Percentiles rank a stretch among this genome's conserved stretches.
These are phyloP conservation scores for Aradus depressus DNA, from an alignment of 2,888 invertebrate genomes.

Conservation along the genomic window DNA sequence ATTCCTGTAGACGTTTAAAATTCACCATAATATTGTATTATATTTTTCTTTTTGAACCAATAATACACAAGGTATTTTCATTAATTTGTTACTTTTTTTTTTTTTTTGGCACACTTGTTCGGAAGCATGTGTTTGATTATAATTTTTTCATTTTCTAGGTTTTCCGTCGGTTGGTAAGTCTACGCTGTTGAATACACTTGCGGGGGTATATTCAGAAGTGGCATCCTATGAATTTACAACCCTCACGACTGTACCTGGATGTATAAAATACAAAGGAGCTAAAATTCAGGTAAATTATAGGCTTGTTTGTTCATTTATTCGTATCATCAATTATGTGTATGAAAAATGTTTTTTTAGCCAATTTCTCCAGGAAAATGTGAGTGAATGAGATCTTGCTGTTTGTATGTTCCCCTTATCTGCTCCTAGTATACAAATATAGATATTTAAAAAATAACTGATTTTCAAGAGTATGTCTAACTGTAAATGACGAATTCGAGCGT, in stretches of 20 bases:
- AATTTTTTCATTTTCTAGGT: conserved; percentile 41
- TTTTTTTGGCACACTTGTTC: not conserved
- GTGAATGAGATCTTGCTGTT: too few species aligned
- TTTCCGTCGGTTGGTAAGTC: conserved; percentile 99
- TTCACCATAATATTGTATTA: not conserved
- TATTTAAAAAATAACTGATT: too few species aligned
- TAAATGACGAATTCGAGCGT: too few species aligned
- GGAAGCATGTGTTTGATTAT: not conserved
- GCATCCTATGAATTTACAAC: conserved; percentile 99
- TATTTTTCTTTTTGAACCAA: not conserved
- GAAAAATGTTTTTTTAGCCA: too few species aligned
- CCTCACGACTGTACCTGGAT: conserved; percentile 96
- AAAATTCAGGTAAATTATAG: conserved; percentile 72
- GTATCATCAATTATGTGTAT: too few species aligned
- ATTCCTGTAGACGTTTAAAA: not conserved
- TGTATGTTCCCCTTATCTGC: not conserved
- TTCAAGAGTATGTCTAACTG: too few species aligned
- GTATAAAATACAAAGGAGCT: conserved; percentile 97
- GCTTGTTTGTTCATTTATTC: too few species aligned
- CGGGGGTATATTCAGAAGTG: conserved; percentile 99
- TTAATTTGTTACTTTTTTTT: not conserved
- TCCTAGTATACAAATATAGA: too few species aligned
- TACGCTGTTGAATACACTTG: conserved; percentile 87
- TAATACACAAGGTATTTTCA: not conserved
- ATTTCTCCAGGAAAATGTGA: too few species aligned